A percentile compares a stretch with the other conserved stretches of the same genome.
phyloP scores from a whole-genome alignment of 2,113 vertebrate species.

The Oriolus oriolus region DNA sequence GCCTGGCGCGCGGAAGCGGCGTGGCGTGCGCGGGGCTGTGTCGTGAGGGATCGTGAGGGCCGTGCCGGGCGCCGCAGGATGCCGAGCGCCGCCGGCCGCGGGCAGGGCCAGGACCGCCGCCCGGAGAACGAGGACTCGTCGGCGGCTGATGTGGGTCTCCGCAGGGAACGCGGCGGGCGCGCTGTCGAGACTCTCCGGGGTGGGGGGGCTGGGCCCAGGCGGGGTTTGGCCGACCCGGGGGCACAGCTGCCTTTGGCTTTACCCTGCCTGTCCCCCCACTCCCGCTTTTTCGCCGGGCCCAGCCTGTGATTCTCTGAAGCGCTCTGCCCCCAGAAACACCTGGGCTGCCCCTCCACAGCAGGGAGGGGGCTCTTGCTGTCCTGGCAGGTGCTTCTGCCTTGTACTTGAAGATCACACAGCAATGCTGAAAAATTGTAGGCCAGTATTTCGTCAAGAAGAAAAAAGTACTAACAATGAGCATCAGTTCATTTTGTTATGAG shows the following conservation, averaged over 20 bases:
- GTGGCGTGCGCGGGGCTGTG: fast-evolving
- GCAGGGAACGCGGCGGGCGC: not conserved
- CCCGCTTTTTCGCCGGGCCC: not conserved
- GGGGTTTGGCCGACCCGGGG: not conserved
- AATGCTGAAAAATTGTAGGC: not conserved
- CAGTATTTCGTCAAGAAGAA: not conserved
- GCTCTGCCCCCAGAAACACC: not conserved
- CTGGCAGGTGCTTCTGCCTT: not conserved
- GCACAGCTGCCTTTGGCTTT: not conserved
- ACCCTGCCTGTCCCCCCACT: not conserved
- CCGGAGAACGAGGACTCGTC: constrained; percentile 61
- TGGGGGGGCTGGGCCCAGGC: not conserved
- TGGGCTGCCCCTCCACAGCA: not conserved
- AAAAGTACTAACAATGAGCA: not conserved
- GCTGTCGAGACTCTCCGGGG: not conserved
- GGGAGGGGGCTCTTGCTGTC: not conserved
- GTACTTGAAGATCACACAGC: not conserved
- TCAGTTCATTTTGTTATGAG: not conserved
- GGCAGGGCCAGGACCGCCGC: constrained; percentile 60
- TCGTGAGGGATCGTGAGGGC: fast-evolving
- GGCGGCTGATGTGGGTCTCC: constrained; percentile 69
- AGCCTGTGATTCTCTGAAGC: not conserved
- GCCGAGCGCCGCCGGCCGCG: constrained; percentile 66
- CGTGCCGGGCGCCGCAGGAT: not conserved
- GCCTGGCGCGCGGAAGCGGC: not conserved